Conservation (phyloP, 2,888 invertebrate genomes). For the Andrena bucephala region DNA sequence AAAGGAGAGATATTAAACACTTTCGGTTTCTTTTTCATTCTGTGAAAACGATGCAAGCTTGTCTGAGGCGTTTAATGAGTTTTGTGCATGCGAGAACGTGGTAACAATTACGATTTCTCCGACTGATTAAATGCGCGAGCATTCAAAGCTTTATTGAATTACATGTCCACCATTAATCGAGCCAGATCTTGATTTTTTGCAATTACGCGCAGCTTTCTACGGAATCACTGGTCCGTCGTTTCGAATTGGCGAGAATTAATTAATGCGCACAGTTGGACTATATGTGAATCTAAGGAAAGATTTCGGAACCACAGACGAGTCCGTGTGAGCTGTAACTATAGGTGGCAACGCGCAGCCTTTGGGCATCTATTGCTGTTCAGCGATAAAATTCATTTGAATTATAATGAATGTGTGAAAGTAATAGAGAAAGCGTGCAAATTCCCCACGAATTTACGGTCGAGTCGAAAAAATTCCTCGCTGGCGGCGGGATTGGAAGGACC, state of each 20-base stretch:
- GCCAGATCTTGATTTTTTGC: neutral
- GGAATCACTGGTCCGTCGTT: neutral
- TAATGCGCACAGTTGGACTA: neutral
- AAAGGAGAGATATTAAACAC: too few relatives aligned
- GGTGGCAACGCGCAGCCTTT: neutral
- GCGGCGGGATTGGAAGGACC: neutral
- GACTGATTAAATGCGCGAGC: neutral
- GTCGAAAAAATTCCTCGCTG: neutral
- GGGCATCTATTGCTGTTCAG: neutral
- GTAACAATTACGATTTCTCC: too few relatives aligned
- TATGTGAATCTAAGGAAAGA: neutral
- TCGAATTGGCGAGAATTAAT: neutral
- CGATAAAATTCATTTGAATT: neutral
- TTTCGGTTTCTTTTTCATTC: too few relatives aligned
- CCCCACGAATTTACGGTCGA: neutral
- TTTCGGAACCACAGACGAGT: neutral
- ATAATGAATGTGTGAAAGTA: conserved; percentile 1
- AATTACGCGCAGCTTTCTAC: conserved; percentile 10
- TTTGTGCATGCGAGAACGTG: neutral
- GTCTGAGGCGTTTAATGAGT: neutral
- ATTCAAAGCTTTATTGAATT: neutral
- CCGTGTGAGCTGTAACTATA: neutral
- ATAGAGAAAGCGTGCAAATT: neutral
- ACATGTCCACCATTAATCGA: neutral
- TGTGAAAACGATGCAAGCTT: too few relatives aligned